These are phyloP conservation scores for Cyclura pinguis DNA, from an alignment of 2,797 vertebrate genomes.

Conservation along the genomic window DNA sequence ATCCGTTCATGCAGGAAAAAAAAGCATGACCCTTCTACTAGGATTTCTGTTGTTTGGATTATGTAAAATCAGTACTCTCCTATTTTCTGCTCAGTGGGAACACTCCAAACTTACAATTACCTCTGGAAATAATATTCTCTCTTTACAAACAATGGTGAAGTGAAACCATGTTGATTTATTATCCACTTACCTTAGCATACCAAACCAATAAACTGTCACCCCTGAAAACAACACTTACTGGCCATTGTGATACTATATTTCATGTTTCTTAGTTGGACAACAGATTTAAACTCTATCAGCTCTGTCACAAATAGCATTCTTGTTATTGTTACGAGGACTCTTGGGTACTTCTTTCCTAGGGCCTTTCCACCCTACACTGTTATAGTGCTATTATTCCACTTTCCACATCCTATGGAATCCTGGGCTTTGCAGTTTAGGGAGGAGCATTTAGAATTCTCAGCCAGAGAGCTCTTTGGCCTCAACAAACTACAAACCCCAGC, in stretches of 20 bases:
- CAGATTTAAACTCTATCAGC: neutral
- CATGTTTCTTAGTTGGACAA: neutral
- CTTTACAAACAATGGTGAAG: constrained; percentile 18
- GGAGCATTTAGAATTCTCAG: too few species aligned
- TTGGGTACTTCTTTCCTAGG: neutral
- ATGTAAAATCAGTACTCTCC: constrained; percentile 37
- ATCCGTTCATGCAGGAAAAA: constrained; percentile 21
- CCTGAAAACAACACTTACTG: constrained; percentile 31
- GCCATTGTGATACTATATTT: neutral
- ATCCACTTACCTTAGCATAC: constrained; percentile 17
- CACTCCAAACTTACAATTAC: constrained; percentile 26
- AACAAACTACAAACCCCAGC: too few species aligned
- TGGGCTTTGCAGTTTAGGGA: too few species aligned
- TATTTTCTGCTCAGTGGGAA: constrained; percentile 32
- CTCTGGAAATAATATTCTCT: neutral
- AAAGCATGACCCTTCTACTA: neutral
- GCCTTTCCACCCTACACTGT: too few species aligned
- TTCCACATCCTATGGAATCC: too few species aligned
- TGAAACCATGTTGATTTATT: neutral
- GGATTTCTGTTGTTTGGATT: constrained; percentile 40
- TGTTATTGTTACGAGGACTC: neutral
- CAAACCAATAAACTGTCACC: neutral
- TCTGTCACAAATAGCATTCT: constrained; percentile 20
- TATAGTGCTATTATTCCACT: too few species aligned
- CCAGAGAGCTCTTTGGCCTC: too few species aligned